Evolutionary conservation across 2,888 invertebrate species (phyloP).

Genomic region (Troilus luridus): DNA sequence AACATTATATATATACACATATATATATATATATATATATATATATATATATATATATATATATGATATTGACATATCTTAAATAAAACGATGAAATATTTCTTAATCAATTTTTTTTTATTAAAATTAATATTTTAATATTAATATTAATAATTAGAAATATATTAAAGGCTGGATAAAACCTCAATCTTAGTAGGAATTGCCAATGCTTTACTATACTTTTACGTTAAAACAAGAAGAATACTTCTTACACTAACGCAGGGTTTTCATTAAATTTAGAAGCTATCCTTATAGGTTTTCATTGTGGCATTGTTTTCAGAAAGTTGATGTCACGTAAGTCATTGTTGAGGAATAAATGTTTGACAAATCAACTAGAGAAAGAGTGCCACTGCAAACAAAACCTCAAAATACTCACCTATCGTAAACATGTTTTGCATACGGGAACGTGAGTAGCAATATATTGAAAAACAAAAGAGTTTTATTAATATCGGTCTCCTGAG

Average conservation of each 20-base stretch:
- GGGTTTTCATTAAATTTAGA: background rate
- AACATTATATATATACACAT: no score
- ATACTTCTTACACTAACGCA: background rate
- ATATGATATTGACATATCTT: no score
- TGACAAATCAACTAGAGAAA: background rate
- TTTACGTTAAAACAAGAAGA: no score
- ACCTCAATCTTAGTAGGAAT: no score
- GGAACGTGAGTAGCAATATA: background rate
- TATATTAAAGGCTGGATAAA: no score
- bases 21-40: no score
- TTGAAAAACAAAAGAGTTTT: conserved; percentile 4
- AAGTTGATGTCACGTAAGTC: background rate
- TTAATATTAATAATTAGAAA: no score
- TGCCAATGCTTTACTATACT: no score
- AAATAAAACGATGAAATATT: no score
- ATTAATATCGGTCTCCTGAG: background rate
- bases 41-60: no score
- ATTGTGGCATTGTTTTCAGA: background rate
- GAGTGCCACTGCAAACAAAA: background rate
- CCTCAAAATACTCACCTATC: background rate
- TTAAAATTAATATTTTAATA: no score
- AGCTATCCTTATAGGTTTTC: background rate
- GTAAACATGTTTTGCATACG: conserved; percentile 42
- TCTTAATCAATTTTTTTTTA: no score
- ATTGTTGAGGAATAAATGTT: background rate